phyloP scores from a whole-genome alignment of 2,888 invertebrate species.

The Ichneumoninae sp. region DNA sequence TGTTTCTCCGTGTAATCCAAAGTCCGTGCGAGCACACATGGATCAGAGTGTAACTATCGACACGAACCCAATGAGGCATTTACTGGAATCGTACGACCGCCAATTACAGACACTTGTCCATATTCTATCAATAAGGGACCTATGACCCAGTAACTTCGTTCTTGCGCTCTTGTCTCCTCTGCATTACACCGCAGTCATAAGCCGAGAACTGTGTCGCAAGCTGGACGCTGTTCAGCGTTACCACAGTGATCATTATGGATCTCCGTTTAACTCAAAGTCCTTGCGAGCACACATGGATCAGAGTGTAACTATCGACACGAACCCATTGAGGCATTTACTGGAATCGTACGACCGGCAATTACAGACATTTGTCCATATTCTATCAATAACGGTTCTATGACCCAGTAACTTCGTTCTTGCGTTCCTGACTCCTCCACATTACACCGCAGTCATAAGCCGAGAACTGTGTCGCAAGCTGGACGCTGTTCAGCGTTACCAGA shows the following conservation, averaged over 20 bases:
- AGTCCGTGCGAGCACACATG: constrained; percentile 55
- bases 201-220: not conserved
- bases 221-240: not conserved
- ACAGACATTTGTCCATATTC: not conserved
- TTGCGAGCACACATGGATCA: constrained; percentile 56
- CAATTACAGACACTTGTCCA: not conserved
- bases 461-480: not conserved
- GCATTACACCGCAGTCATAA: not conserved
- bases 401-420: not conserved
- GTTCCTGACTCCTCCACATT: not conserved
- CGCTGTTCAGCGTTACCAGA: not conserved
- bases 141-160: not conserved
- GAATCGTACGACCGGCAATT: not conserved
- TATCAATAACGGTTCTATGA: not conserved
- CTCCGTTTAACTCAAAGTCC: constrained; percentile 56
- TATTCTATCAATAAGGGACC: not conserved
- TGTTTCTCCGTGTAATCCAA: constrained; percentile 49
- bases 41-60: constrained; percentile 69
- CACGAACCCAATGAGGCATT: constrained; percentile 63
- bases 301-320: constrained; percentile 68
- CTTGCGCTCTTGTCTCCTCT: not conserved
- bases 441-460: not conserved
- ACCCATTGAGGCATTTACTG: constrained; percentile 61
- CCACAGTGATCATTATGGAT: constrained; percentile 15
- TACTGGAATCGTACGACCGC: not conserved